Conservation (phyloP, 2,888 invertebrate genomes). For the Drosophila parthenogenetica region DNA sequence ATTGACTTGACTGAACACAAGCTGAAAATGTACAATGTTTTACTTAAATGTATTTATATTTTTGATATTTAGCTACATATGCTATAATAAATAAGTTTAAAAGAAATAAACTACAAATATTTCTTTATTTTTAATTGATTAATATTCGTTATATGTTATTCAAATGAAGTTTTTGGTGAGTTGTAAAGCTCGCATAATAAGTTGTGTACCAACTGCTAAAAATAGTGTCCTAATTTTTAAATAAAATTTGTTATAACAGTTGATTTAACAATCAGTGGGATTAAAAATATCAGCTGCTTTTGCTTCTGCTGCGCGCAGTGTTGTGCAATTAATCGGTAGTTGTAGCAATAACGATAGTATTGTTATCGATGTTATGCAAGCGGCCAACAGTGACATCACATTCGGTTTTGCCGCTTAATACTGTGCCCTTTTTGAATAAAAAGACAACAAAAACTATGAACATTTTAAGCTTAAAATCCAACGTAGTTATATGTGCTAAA, state of each 20-base stretch:
- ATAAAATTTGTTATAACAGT: too few relatives aligned
- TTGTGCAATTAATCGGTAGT: neutral
- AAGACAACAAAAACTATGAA: neutral
- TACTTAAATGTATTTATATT: neutral
- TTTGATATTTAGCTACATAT: neutral
- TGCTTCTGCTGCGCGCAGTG: constrained; percentile 5
- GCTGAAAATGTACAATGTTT: constrained; percentile 6
- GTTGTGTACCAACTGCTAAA: too few relatives aligned
- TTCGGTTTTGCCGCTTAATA: neutral
- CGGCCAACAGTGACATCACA: constrained; percentile 32
- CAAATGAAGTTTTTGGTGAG: too few relatives aligned
- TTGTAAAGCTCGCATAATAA: too few relatives aligned
- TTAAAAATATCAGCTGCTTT: neutral
- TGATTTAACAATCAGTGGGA: too few relatives aligned
- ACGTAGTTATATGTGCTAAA: neutral
- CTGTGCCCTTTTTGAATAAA: constrained; percentile 33
- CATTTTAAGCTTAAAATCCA: neutral
- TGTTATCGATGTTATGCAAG: constrained; percentile 35
- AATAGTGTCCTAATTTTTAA: too few relatives aligned
- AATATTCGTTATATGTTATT: too few relatives aligned
- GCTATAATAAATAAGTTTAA: neutral
- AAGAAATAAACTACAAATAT: too few relatives aligned
- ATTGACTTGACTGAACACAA: neutral
- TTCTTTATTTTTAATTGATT: too few relatives aligned
- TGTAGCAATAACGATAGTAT: neutral